phyloP scores from a whole-genome alignment of 2,888 invertebrate genomes.

The Napeogenes sylphis region DNA sequence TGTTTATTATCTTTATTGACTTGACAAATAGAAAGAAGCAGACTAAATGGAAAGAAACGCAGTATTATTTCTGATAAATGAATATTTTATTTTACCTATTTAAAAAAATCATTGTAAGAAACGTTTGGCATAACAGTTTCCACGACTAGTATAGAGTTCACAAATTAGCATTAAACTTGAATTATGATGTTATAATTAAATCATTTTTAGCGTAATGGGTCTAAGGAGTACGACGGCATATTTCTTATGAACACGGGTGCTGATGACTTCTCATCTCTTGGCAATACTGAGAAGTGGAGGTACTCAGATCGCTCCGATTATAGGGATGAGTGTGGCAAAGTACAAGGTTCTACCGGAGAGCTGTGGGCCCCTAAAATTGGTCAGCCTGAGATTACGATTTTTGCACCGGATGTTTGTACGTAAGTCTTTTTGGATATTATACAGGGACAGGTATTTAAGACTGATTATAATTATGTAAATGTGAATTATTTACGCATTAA shows the following conservation, averaged over 20 bases:
- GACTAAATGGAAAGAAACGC: too few species aligned
- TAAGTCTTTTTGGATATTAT: slow-evolving; percentile 40
- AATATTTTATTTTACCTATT: too few species aligned
- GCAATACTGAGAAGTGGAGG: slow-evolving; percentile 85
- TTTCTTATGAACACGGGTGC: slow-evolving; percentile 88
- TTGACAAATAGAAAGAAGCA: too few species aligned
- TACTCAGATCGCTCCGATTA: slow-evolving; percentile 73
- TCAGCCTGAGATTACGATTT: slow-evolving; percentile 79
- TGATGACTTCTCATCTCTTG: slow-evolving; percentile 80
- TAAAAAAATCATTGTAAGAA: too few species aligned
- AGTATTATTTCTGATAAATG: too few species aligned
- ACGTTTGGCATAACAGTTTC: too few species aligned
- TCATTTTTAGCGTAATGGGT: slow-evolving; percentile 83
- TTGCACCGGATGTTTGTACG: slow-evolving; percentile 89
- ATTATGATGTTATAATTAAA: too few species aligned
- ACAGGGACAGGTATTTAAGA: too few species aligned
- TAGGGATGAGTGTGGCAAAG: slow-evolving; percentile 81
- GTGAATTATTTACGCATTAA: background rate
- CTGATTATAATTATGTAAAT: too few species aligned
- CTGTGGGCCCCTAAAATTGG: slow-evolving; percentile 84
- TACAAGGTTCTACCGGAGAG: slow-evolving; percentile 88
- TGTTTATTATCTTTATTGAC: too few species aligned
- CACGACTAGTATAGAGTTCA: too few species aligned
- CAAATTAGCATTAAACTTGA: too few species aligned
- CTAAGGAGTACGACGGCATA: slow-evolving; percentile 84